Evolutionary conservation across 2,113 vertebrate species (phyloP).

Genomic region (Condylura cristata): DNA sequence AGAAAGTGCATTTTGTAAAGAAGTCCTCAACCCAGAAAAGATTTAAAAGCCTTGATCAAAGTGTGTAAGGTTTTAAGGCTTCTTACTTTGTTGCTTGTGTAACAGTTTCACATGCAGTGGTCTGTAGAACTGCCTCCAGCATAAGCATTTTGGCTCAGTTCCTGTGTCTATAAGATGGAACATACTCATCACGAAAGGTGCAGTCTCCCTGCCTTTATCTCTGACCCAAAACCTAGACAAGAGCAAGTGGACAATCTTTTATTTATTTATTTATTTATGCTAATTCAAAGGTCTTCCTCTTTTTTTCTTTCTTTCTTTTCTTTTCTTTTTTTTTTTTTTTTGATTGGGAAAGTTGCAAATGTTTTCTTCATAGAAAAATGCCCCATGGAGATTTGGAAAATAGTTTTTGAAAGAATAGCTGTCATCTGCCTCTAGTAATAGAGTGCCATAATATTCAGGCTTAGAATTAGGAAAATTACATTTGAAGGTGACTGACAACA

Average conservation of each 20-base stretch:
- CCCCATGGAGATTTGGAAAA: background rate
- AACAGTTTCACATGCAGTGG: background rate
- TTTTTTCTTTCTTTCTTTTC: slow-evolving; percentile 46
- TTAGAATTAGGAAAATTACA: slow-evolving; percentile 44
- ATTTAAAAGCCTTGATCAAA: background rate
- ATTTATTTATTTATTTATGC: slow-evolving; percentile 19
- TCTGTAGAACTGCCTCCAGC: background rate
- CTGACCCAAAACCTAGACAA: background rate
- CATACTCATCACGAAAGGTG: background rate
- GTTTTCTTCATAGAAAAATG: background rate
- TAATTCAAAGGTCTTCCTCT: slow-evolving; percentile 19
- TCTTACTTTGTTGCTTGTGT: slow-evolving; percentile 18
- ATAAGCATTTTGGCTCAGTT: slow-evolving; percentile 25
- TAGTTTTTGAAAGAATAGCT: slow-evolving; percentile 16
- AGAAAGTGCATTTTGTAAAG: background rate
- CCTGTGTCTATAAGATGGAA: background rate
- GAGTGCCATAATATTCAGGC: background rate
- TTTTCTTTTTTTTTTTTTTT: slow-evolving; percentile 62
- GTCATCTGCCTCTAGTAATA: background rate
- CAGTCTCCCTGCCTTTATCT: background rate
- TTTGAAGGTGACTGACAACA: slow-evolving; percentile 24
- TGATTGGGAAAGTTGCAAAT: slow-evolving; percentile 4
- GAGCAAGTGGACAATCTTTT: background rate
- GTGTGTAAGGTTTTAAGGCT: background rate
- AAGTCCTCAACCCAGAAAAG: background rate